Evolutionary conservation across 1,140 invertebrate genomes (phyloP).

Genomic region (Dolichoris vasculosae): DNA sequence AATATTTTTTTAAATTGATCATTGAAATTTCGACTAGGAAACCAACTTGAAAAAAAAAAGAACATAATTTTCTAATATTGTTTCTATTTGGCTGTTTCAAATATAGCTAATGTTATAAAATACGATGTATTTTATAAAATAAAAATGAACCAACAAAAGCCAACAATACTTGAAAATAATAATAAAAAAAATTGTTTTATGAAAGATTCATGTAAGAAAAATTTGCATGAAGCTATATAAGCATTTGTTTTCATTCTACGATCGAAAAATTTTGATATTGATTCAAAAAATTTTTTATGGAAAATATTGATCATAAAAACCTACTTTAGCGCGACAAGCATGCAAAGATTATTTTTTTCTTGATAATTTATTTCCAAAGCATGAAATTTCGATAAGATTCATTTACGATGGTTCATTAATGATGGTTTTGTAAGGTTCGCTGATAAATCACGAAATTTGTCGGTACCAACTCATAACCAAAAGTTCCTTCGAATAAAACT

Average conservation of each 20-base stretch:
- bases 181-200: conserved; percentile 10
- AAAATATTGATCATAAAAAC: conserved; percentile 5
- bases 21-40: neutral
- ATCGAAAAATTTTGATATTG: neutral
- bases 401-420: neutral
- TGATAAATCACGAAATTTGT: neutral
- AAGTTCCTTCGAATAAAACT: no score
- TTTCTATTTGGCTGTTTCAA: neutral
- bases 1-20: neutral
- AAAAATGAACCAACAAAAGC: neutral
- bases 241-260: conserved; percentile 17
- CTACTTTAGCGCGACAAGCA: conserved; percentile 6
- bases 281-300: neutral
- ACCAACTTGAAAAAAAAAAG: no score
- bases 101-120: neutral
- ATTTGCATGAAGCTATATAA: conserved; percentile 32
- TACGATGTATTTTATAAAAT: neutral
- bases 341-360: conserved; percentile 23
- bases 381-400: neutral
- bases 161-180: neutral
- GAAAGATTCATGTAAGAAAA: conserved; percentile 1
- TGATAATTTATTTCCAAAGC: conserved; percentile 10
- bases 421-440: neutral
- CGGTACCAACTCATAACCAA: neutral
- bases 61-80: no score